Conservation (phyloP, 2,888 invertebrate species). For the Cryptops parisi region DNA sequence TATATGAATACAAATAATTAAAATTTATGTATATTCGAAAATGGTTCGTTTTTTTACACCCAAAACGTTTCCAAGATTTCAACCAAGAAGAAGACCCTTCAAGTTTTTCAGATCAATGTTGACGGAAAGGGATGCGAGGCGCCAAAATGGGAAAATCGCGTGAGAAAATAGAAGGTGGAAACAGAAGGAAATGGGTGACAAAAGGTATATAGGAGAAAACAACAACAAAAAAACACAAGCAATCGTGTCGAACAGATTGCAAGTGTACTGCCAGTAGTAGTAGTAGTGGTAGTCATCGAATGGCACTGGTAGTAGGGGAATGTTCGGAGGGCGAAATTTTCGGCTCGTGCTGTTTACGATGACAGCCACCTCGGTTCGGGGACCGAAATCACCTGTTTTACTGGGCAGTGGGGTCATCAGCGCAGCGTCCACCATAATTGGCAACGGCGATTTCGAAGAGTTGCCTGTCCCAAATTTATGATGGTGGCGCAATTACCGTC, state of each 20-base stretch:
- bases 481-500: slow-evolving; percentile 11
- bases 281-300: too few species aligned
- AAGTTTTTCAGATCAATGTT: too few species aligned
- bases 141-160: too few species aligned
- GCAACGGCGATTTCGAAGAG: slow-evolving; percentile 4
- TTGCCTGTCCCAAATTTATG: slow-evolving; percentile 13
- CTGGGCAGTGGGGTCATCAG: slow-evolving; percentile 2
- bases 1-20: too few species aligned
- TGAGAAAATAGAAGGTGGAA: background rate
- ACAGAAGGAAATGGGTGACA: background rate
- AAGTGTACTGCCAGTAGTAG: too few species aligned
- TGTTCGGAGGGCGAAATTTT: too few species aligned
- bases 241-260: background rate
- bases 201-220: background rate
- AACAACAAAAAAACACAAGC: background rate
- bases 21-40: too few species aligned
- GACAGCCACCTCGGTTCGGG: background rate
- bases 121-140: too few species aligned
- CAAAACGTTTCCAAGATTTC: too few species aligned
- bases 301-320: too few species aligned
- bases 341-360: slow-evolving; percentile 4
- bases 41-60: too few species aligned
- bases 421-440: slow-evolving; percentile 2
- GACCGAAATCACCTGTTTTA: slow-evolving; percentile 11
- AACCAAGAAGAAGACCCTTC: too few species aligned